Evolutionary conservation across 1,140 invertebrate genomes (phyloP).

Genomic region (Plodia interpunctella): DNA sequence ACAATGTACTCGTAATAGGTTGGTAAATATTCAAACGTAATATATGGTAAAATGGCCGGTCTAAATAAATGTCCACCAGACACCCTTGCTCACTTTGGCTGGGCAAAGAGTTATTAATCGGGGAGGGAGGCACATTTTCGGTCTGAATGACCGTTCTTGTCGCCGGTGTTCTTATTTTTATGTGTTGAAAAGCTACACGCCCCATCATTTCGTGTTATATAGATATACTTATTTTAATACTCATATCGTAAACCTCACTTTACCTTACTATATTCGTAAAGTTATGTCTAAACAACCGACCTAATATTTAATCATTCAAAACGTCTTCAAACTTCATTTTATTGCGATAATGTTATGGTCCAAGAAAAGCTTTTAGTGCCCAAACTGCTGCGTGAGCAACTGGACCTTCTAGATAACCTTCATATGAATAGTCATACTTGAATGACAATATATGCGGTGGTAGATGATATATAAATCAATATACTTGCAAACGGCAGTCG

Average conservation of each 20-base stretch:
- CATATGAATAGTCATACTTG: constrained; percentile 21
- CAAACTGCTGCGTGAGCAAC: background rate
- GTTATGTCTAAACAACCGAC: background rate
- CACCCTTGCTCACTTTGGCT: background rate
- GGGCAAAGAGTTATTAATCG: background rate
- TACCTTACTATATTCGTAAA: background rate
- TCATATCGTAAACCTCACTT: background rate
- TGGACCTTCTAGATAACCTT: constrained; percentile 4
- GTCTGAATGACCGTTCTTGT: background rate
- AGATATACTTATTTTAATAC: background rate
- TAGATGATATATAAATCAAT: background rate
- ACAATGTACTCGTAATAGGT: no score
- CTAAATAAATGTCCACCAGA: no score
- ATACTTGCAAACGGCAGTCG: background rate
- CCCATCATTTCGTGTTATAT: background rate
- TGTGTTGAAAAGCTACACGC: constrained; percentile 6
- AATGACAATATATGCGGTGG: constrained; percentile 4
- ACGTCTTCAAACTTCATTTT: background rate
- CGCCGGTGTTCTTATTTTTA: constrained; percentile 5
- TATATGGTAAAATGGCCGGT: no score
- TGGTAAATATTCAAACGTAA: no score
- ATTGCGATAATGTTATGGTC: background rate
- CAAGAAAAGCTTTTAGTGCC: background rate
- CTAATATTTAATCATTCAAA: background rate
- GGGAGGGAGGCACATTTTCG: background rate